Evolutionary conservation across 92 coral and sea anemone species (phyloP).

Genomic region (Blastomussa wellsi): DNA sequence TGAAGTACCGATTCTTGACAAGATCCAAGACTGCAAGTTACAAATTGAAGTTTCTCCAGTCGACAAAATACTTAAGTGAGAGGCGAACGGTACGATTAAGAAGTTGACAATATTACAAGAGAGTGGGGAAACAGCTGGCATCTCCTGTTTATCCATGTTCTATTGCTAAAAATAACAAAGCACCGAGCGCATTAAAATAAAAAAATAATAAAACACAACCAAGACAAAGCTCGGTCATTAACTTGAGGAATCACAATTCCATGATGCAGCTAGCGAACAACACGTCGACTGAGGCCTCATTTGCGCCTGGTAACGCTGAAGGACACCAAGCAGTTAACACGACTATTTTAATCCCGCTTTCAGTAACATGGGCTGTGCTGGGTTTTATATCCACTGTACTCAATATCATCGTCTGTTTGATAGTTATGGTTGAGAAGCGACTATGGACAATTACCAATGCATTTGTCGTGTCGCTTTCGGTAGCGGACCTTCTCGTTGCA

Average conservation of each 20-base stretch:
- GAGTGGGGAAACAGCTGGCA: constrained; percentile 26
- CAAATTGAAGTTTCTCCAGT: not conserved
- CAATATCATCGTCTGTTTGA: constrained; percentile 63
- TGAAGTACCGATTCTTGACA: not conserved
- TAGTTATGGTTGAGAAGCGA: constrained; percentile 59
- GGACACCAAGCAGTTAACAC: constrained; percentile 13
- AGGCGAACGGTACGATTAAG: not conserved
- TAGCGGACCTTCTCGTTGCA: constrained; percentile 74
- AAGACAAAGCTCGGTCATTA: constrained; percentile 9
- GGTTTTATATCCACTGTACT: constrained; percentile 65
- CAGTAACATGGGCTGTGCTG: constrained; percentile 72
- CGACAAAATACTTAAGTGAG: not conserved
- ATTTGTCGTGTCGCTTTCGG: constrained; percentile 72
- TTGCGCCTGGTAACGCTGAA: constrained; percentile 6
- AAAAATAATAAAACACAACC: constrained; percentile 13
- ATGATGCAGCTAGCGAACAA: constrained; percentile 38
- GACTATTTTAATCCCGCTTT: constrained; percentile 45
- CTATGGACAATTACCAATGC: constrained; percentile 79
- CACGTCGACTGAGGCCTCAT: constrained; percentile 21
- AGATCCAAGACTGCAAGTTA: not conserved
- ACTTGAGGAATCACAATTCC: constrained; percentile 4
- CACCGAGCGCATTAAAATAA: constrained; percentile 12
- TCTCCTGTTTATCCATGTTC: constrained; percentile 25
- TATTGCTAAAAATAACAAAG: constrained; percentile 36
- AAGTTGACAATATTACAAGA: not conserved